A percentile compares a stretch with the other conserved stretches of the same genome.
Conservation (phyloP, 2,888 invertebrate species). For the Sussaba pulchella region DNA sequence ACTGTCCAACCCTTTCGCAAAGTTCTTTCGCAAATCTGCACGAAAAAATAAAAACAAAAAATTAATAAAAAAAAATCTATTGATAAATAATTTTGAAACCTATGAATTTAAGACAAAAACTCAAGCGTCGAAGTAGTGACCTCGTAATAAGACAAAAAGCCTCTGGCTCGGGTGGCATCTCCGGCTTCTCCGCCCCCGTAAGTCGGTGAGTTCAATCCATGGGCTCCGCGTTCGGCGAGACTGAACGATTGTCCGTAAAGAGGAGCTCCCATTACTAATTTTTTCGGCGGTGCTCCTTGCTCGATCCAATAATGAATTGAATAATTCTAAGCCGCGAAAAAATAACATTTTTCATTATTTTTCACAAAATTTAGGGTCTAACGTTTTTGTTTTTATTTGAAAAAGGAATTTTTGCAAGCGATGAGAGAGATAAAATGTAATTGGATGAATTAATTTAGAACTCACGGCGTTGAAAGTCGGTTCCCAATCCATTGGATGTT, state of each 20-base stretch:
- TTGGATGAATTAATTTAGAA: slow-evolving; percentile 32
- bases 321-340: slow-evolving; percentile 88
- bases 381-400: no score
- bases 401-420: no score
- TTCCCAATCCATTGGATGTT: slow-evolving; percentile 90
- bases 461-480: slow-evolving; percentile 91
- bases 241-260: slow-evolving; percentile 96
- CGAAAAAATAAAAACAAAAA: slow-evolving; percentile 31
- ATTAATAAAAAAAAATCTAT: no score
- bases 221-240: slow-evolving; percentile 87
- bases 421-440: no score
- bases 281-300: slow-evolving; percentile 91
- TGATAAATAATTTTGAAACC: no score
- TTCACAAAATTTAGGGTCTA: no score
- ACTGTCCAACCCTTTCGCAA: slow-evolving; percentile 91
- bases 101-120: neutral
- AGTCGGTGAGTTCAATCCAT: slow-evolving; percentile 90
- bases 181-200: slow-evolving; percentile 96
- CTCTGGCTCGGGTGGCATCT: slow-evolving; percentile 93
- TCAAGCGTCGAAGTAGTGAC: slow-evolving; percentile 83
- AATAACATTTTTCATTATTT: no score
- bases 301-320: slow-evolving; percentile 95
- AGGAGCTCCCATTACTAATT: slow-evolving; percentile 94
- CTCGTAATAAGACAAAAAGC: slow-evolving; percentile 95
- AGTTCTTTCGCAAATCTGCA: slow-evolving; percentile 92